A percentile compares a stretch with the other conserved stretches of the same genome.
Evolutionary conservation across 2,113 vertebrate genomes (phyloP).

Genomic region (Cavia porcellus): DNA sequence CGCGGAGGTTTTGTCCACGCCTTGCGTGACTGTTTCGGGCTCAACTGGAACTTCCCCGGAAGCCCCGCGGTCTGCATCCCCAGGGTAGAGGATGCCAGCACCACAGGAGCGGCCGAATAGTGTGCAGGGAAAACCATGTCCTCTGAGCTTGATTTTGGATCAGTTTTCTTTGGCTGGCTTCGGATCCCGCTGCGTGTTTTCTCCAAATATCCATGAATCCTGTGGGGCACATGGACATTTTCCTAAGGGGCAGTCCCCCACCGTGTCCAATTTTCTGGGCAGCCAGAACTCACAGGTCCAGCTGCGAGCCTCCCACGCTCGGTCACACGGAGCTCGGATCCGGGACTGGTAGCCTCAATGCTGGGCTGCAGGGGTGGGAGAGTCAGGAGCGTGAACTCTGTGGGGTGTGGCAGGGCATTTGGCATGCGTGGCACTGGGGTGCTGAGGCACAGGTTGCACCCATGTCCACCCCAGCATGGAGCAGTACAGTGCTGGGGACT

Average conservation of each 20-base stretch:
- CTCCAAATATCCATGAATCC: not conserved
- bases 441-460: rapidly evolving
- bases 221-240: not conserved
- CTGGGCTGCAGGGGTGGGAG: no score
- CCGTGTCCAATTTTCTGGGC: not conserved
- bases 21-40: rapidly evolving
- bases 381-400: not conserved
- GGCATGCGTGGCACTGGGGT: no score
- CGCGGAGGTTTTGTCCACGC: rapidly evolving
- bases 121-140: not conserved
- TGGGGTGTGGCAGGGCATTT: rapidly evolving
- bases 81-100: no score
- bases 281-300: rapidly evolving
- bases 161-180: not conserved
- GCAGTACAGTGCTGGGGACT: rapidly evolving
- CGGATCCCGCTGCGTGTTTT: not conserved
- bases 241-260: not conserved
- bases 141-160: not conserved
- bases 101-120: no score
- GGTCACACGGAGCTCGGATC: not conserved
- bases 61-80: no score
- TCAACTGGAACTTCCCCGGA: not conserved
- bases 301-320: rapidly evolving
- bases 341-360: rapidly evolving
- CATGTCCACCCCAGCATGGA: rapidly evolving